Percentiles rank a stretch among this genome's conserved stretches.
phyloP scores from a whole-genome alignment of 2,888 invertebrate genomes.

The Rhogogaster chlorosoma region DNA sequence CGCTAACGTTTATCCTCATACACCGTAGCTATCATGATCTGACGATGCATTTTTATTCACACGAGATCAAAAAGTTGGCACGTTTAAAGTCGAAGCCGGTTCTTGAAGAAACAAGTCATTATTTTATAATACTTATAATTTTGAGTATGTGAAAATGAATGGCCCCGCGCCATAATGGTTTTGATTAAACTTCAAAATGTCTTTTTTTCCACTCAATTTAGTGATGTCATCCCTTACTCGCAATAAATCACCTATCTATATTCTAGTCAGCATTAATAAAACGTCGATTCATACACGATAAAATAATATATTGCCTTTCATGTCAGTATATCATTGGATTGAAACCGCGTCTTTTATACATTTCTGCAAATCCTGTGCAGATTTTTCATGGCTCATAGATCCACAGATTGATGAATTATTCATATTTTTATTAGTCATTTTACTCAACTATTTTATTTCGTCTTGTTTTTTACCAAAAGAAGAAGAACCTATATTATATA shows the following conservation, averaged over 20 bases:
- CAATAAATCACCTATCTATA: neutral
- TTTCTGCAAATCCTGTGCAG: neutral
- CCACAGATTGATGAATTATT: neutral
- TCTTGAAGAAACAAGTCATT: neutral
- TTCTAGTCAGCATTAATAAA: neutral
- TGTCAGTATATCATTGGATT: neutral
- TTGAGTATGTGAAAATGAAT: neutral
- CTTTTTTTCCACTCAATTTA: neutral
- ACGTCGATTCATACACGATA: neutral
- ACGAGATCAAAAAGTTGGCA: neutral
- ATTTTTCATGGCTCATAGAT: neutral
- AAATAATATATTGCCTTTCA: neutral
- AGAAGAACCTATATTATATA: too few species aligned
- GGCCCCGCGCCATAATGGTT: neutral
- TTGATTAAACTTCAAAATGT: neutral
- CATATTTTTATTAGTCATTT: neutral
- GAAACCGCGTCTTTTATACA: neutral
- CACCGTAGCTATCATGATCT: neutral
- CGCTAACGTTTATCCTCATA: neutral
- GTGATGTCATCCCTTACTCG: neutral
- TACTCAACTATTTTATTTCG: neutral
- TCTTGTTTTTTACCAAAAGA: neutral
- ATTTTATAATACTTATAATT: neutral
- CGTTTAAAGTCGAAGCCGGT: neutral
- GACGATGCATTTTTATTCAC: conserved; percentile 5